phyloP scores from a whole-genome alignment of 2,113 vertebrate species.

The Dasyornis broadbenti region DNA sequence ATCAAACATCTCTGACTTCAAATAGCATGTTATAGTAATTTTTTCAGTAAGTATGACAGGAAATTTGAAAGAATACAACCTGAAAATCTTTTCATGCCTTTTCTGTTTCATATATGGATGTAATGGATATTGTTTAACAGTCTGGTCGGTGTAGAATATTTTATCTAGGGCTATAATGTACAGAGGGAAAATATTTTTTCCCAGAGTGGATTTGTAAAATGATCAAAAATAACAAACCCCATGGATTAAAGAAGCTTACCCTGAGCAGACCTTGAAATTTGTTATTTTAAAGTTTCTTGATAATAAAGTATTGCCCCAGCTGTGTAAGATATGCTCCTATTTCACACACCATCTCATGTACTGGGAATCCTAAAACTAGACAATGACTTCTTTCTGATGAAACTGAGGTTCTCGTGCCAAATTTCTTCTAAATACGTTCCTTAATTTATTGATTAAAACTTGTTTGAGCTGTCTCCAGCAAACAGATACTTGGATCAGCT shows the following conservation, averaged over 20 bases:
- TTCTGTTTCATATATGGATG: neutral
- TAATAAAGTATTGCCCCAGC: neutral
- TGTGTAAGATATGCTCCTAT: neutral
- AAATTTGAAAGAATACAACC: neutral
- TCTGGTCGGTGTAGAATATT: neutral
- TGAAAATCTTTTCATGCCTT: neutral
- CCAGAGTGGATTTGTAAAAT: neutral
- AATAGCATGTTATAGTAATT: neutral
- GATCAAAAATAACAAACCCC: neutral
- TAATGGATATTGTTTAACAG: neutral
- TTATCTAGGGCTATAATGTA: neutral
- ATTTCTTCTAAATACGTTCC: neutral
- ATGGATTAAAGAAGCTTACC: neutral
- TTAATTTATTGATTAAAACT: slow-evolving; percentile 8
- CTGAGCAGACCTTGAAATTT: neutral
- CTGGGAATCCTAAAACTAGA: neutral
- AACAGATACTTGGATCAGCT: neutral
- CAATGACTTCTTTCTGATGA: neutral
- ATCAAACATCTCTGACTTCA: neutral
- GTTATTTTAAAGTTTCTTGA: neutral
- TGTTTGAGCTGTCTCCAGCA: neutral
- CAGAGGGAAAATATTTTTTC: neutral
- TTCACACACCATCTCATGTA: neutral
- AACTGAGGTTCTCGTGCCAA: neutral
- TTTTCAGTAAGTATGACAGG: neutral